Evolutionary conservation across 2,888 invertebrate species (phyloP).

Genomic region (Koerneria pararmatus): DNA sequence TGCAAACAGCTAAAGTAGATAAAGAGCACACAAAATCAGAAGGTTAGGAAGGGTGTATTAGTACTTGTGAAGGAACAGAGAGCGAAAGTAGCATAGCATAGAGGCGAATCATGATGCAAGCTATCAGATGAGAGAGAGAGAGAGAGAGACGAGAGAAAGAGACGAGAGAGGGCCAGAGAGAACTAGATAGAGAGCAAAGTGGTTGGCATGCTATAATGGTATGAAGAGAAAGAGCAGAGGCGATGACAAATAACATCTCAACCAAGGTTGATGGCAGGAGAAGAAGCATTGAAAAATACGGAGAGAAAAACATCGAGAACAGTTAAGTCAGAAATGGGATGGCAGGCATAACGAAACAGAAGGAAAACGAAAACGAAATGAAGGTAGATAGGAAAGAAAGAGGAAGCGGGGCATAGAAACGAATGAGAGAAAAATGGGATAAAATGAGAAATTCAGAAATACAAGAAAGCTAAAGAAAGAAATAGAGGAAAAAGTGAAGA

Average conservation of each 20-base stretch:
- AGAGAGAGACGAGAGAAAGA: constrained; percentile 2
- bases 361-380: constrained; percentile 10
- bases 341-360: constrained; percentile 12
- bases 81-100: too few relatives aligned
- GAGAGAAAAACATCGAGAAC: constrained; percentile 12
- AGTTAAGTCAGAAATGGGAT: constrained; percentile 13
- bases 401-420: constrained; percentile 1
- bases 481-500: not conserved
- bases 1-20: too few relatives aligned
- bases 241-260: not conserved
- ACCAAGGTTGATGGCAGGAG: constrained; percentile 12
- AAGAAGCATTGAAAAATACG: constrained; percentile 2
- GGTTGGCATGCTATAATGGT: not conserved
- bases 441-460: not conserved
- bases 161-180: constrained; percentile 12
- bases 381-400: constrained; percentile 12
- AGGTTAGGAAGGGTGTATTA: too few relatives aligned
- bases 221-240: constrained; percentile 8
- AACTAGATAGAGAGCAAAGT: constrained; percentile 13
- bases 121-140: constrained; percentile 21
- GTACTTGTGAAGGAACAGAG: too few relatives aligned
- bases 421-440: not conserved
- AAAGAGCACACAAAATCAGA: too few relatives aligned
- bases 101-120: too few relatives aligned
- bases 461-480: not conserved